A percentile compares a stretch with the other conserved stretches of the same genome.
These are phyloP conservation scores for Eufriesea mexicana DNA, from an alignment of 1,140 invertebrate species.

Conservation along the genomic window DNA sequence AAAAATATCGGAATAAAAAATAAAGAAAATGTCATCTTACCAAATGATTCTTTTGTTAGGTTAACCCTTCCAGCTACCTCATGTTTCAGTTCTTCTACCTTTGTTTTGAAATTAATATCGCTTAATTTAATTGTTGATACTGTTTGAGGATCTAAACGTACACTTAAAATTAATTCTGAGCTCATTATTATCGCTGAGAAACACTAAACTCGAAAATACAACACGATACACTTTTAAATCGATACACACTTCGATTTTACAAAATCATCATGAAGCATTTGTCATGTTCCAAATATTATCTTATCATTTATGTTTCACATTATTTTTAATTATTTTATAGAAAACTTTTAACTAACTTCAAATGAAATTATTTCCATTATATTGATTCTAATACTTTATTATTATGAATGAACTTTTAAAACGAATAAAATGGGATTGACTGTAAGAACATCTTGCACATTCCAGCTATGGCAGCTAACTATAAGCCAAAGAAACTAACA, in stretches of 20 bases:
- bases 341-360: neutral
- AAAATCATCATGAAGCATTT: constrained; percentile 29
- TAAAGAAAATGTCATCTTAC: constrained; percentile 69
- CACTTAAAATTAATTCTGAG: constrained; percentile 74
- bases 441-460: neutral
- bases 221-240: constrained; percentile 4
- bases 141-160: constrained; percentile 72
- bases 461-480: no score
- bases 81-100: constrained; percentile 80
- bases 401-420: constrained; percentile 6
- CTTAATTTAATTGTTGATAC: constrained; percentile 80
- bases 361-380: neutral
- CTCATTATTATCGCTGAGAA: constrained; percentile 61
- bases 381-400: neutral
- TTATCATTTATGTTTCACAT: neutral
- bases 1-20: constrained; percentile 21
- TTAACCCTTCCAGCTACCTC: constrained; percentile 79
- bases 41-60: constrained; percentile 79
- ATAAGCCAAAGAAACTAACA: neutral
- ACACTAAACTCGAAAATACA: constrained; percentile 9
- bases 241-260: constrained; percentile 27
- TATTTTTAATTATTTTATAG: no score
- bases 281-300: neutral
- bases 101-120: constrained; percentile 82
- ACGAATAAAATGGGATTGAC: neutral